phyloP scores from a whole-genome alignment of 2,888 invertebrate genomes.

The Diplolepis rosae region DNA sequence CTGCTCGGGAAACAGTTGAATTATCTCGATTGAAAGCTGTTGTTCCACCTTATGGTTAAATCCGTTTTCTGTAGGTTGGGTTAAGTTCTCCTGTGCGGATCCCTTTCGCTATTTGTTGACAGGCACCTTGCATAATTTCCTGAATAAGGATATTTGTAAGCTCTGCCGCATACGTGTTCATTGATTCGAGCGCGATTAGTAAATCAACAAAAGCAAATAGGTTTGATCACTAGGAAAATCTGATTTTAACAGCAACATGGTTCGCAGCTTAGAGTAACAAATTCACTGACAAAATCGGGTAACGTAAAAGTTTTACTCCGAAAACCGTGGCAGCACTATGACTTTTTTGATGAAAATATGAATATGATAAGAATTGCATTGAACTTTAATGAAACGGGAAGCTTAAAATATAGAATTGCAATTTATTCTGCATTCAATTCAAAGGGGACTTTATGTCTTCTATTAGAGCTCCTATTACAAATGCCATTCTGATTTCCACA shows the following conservation, averaged over 20 bases:
- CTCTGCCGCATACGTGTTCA: conserved; percentile 8
- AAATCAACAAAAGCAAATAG: neutral
- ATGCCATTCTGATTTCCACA: too few species aligned
- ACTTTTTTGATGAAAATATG: neutral
- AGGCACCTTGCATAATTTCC: neutral
- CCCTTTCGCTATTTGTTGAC: neutral
- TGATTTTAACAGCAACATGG: neutral
- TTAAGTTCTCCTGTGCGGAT: neutral
- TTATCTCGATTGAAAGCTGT: neutral
- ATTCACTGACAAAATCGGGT: neutral
- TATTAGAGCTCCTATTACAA: too few species aligned
- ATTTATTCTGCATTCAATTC: too few species aligned
- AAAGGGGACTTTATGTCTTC: too few species aligned
- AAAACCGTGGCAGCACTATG: neutral
- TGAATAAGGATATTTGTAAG: neutral
- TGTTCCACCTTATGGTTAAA: neutral
- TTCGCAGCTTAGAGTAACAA: neutral
- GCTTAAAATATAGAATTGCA: too few species aligned
- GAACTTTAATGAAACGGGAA: neutral
- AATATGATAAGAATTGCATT: neutral
- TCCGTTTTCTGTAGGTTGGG: neutral
- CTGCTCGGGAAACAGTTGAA: conserved; percentile 11
- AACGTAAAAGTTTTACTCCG: neutral
- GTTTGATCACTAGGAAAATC: neutral
- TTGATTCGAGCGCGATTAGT: neutral